phyloP scores from a whole-genome alignment of 1,140 invertebrate species.

The Homarus americanus region DNA sequence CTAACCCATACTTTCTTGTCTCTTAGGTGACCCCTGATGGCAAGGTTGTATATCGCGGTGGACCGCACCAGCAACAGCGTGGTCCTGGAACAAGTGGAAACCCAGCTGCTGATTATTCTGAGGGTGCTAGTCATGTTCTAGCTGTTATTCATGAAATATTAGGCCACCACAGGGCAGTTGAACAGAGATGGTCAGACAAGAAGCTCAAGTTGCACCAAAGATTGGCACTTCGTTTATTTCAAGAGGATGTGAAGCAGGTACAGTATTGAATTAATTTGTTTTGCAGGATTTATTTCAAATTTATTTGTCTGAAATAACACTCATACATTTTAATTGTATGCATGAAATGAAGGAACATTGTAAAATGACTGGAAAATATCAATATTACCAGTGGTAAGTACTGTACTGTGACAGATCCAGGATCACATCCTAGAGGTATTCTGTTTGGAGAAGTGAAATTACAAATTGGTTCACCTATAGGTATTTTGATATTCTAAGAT shows the following conservation, averaged over 20 bases:
- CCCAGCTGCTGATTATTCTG: slow-evolving; percentile 96
- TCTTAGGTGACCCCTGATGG: slow-evolving; percentile 79
- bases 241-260: slow-evolving; percentile 80
- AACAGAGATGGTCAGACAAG: slow-evolving; percentile 95
- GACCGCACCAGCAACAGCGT: slow-evolving; percentile 71
- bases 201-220: slow-evolving; percentile 96
- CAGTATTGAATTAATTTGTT: too few species aligned
- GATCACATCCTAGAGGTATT: too few species aligned
- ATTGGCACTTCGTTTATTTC: slow-evolving; percentile 94
- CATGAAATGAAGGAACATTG: too few species aligned
- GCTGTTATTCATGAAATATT: slow-evolving; percentile 96
- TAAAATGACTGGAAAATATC: too few species aligned
- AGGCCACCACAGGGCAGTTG: slow-evolving; percentile 93
- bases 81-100: slow-evolving; percentile 83
- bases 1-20: neutral
- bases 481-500: too few species aligned
- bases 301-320: too few species aligned
- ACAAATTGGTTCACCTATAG: too few species aligned
- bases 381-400: too few species aligned
- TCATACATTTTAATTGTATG: too few species aligned
- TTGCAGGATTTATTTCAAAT: too few species aligned
- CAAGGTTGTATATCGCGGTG: slow-evolving; percentile 77
- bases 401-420: too few species aligned
- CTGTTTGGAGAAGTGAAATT: too few species aligned
- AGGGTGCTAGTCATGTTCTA: slow-evolving; percentile 83